Percentiles rank a stretch among this genome's conserved stretches.
phyloP scores from a whole-genome alignment of 2,797 vertebrate genomes.

The Lepilemur ruficaudatus region DNA sequence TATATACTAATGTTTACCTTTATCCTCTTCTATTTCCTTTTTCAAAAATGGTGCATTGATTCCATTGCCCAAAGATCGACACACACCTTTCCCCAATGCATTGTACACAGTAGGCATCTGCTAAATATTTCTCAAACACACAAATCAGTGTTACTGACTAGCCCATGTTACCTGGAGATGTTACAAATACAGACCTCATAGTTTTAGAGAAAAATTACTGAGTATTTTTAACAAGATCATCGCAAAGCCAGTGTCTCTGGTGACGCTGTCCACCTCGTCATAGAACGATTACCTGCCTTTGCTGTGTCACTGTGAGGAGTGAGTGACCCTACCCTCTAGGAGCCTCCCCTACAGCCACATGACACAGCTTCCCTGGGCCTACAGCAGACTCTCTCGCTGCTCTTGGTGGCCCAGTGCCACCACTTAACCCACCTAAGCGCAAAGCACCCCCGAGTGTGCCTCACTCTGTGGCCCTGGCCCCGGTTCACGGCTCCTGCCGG shows the following conservation, averaged over 20 bases:
- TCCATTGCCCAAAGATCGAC: background rate
- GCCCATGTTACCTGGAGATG: background rate
- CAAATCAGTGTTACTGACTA: background rate
- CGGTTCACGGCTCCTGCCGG: rapidly evolving
- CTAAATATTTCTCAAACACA: no score
- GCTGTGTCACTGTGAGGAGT: rapidly evolving
- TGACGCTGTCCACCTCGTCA: background rate
- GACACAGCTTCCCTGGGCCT: no score
- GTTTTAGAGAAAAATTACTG: background rate
- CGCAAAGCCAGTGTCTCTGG: background rate
- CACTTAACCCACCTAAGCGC: background rate
- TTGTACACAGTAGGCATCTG: background rate
- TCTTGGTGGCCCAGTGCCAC: rapidly evolving
- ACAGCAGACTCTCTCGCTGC: background rate
- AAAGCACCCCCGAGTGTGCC: no score
- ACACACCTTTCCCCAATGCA: background rate
- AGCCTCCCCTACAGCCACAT: background rate
- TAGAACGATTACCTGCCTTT: no score
- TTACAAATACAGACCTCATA: background rate
- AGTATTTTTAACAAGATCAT: background rate
- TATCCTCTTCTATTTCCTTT: background rate
- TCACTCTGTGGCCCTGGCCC: background rate
- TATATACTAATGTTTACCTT: background rate
- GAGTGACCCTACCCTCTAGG: background rate
- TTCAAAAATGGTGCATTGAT: background rate